Evolutionary conservation across 2,888 invertebrate genomes (phyloP).

Genomic region (Lasiommata megera): DNA sequence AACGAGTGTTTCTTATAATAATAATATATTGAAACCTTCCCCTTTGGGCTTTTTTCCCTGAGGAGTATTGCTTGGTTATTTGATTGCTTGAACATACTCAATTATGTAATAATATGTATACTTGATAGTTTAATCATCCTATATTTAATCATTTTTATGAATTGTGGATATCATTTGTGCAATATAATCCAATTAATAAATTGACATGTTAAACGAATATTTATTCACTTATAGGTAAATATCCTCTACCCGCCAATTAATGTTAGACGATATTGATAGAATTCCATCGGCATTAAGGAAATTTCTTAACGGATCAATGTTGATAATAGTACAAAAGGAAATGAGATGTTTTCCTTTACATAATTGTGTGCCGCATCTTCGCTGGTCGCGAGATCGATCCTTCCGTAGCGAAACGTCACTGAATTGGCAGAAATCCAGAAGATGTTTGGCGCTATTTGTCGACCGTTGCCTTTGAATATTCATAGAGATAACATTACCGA

Average conservation of each 20-base stretch:
- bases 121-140: no score
- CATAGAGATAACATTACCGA: conserved; percentile 11
- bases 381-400: conserved; percentile 25
- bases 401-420: conserved; percentile 13
- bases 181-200: no score
- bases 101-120: no score
- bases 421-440: conserved; percentile 29
- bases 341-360: conserved; percentile 6
- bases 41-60: neutral
- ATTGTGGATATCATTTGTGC: no score
- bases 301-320: conserved; percentile 1
- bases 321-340: conserved; percentile 1
- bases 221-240: no score
- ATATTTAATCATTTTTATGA: neutral
- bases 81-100: neutral
- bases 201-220: no score
- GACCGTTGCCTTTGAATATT: conserved; percentile 24
- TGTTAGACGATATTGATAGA: neutral
- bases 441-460: conserved; percentile 25
- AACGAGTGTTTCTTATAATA: neutral
- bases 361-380: conserved; percentile 14
- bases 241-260: no score
- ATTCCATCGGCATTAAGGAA: neutral
- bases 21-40: neutral
- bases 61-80: neutral